Evolutionary conservation across 2,113 vertebrate genomes (phyloP), one percentile per base, ranked within the genome.

Genomic region (Sinocyclocheilus anshuiensis): DNA sequence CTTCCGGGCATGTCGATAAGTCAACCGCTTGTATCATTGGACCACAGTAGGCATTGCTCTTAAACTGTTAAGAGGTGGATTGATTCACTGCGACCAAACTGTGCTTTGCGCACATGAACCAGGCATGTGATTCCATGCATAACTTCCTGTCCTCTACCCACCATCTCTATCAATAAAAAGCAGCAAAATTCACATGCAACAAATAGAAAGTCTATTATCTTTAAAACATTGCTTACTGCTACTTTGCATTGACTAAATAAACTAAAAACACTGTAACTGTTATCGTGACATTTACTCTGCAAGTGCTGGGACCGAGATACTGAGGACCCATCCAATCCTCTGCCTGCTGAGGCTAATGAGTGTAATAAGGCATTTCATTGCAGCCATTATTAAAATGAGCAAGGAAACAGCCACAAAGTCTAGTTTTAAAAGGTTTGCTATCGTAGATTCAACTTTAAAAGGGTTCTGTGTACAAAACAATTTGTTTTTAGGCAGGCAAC

Each of bases 1-100:
- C 81, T 55, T 72, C 48, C 3, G 26, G 81, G 26, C 65, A 53
- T 39, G 69, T 84, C 50, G 59, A 84, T 75, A 84, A 75, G 29
- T 74, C 82, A 74, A n/a, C 82, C 50, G 6, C 22, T 24, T 74
- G 82, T 42, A 42, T 84, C 33, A 39, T 5, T 59, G 48, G 26
- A 33, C 42, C 59, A 18, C 22, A 48, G 59, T 6, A 22, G 81
- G 50, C 65, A 53, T 8, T 7, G 67, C 11, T 72, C 29, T n/a
- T 53, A 71, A 81, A 81, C 42, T 63, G 36, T 45, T 61, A 57
- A 55, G 77, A 63, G 9, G 22, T 20, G 24, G 24, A 20, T 15
- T 53, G 15, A 29, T 33, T 74, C 11, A 42, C 20, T 5, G 36
- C 8, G 1, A 74, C 3, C 36, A 42, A 74, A 20, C 4, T 55